These are phyloP conservation scores for Lichenostomus cassidix DNA, from an alignment of 2,113 vertebrate genomes.

Conservation along the genomic window DNA sequence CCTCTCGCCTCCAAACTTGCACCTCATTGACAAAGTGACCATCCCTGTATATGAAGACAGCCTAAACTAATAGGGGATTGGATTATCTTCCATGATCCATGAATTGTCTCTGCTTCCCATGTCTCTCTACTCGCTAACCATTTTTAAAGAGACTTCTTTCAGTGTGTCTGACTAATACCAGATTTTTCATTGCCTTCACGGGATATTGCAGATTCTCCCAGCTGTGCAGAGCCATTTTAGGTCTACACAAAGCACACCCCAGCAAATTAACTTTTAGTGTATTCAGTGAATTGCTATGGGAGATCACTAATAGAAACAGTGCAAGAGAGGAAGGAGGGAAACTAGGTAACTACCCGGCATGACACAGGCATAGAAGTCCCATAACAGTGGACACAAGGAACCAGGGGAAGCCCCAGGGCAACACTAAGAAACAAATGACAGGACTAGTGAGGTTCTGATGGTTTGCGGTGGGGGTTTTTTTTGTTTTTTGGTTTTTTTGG, in stretches of 20 bases:
- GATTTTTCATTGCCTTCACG: not conserved
- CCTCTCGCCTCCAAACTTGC: fast-evolving
- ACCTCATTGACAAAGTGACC: not conserved
- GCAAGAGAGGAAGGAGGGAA: not conserved
- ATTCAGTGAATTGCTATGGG: not conserved
- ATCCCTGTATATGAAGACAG: not conserved
- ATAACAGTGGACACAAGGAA: not conserved
- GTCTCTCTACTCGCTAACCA: not conserved
- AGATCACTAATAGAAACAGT: not conserved
- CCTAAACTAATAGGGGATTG: not conserved
- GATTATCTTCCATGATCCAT: not conserved
- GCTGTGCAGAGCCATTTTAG: not conserved
- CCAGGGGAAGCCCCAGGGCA: not conserved
- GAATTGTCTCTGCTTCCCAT: not conserved
- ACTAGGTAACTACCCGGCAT: not conserved
- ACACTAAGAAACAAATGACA: not conserved
- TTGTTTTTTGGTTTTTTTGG: not conserved
- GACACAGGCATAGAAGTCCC: not conserved
- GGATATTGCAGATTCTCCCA: not conserved
- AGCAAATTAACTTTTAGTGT: not conserved
- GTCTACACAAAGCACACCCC: not conserved
- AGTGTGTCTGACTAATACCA: not conserved
- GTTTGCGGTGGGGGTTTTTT: not conserved
- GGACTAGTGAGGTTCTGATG: fast-evolving
- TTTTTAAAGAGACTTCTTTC: not conserved